Percentiles rank a stretch among this genome's conserved stretches.
phyloP scores from a whole-genome alignment of 2,888 invertebrate species.

The Andrena bucephala region DNA sequence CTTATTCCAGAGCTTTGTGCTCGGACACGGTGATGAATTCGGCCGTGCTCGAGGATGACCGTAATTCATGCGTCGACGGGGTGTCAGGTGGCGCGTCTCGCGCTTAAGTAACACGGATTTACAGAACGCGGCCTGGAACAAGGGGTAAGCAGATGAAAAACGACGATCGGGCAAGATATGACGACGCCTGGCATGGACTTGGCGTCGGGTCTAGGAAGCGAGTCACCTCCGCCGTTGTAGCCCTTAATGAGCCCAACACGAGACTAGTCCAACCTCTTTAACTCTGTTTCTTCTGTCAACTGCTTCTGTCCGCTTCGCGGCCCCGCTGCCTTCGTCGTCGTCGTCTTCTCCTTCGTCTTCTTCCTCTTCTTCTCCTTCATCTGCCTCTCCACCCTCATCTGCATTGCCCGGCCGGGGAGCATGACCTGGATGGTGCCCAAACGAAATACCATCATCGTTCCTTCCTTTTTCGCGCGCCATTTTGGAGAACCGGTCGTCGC shows the following conservation, averaged over 20 bases:
- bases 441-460: slow-evolving; percentile 73
- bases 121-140: slow-evolving; percentile 56
- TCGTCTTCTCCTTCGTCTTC: slow-evolving; percentile 48
- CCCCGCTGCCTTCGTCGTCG: slow-evolving; percentile 58
- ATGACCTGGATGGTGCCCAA: slow-evolving; percentile 83
- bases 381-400: slow-evolving; percentile 64
- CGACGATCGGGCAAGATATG: slow-evolving; percentile 76
- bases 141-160: slow-evolving; percentile 72
- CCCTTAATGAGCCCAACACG: slow-evolving; percentile 81
- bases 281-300: slow-evolving; percentile 75
- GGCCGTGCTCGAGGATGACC: background rate
- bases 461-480: slow-evolving; percentile 69
- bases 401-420: slow-evolving; percentile 64
- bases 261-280: slow-evolving; percentile 72
- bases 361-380: slow-evolving; percentile 48
- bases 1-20: slow-evolving; percentile 18
- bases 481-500: slow-evolving; percentile 69
- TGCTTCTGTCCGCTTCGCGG: slow-evolving; percentile 67
- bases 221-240: slow-evolving; percentile 74
- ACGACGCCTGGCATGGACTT: slow-evolving; percentile 76
- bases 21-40: background rate
- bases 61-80: slow-evolving; percentile 43
- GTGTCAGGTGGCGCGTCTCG: slow-evolving; percentile 45
- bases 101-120: slow-evolving; percentile 64
- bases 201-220: slow-evolving; percentile 81